Conservation (phyloP, 1,140 invertebrate species). For the Trachelipus rathkii region DNA sequence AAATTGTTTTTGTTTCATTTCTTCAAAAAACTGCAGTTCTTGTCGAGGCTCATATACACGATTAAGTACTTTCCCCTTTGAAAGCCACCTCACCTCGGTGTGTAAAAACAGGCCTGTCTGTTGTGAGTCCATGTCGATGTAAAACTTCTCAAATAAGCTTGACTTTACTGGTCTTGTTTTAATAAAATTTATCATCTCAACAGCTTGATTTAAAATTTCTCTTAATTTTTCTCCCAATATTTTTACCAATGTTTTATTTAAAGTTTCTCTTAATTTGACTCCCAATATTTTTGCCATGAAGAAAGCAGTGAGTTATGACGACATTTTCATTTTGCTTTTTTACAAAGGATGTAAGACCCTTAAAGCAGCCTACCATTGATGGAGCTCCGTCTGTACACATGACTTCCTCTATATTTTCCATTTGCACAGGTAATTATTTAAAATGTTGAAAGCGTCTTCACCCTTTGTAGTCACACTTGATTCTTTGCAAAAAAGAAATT, state of each 20-base stretch:
- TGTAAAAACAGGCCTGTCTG: too few relatives aligned
- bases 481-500: neutral
- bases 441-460: conserved; percentile 6
- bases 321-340: conserved; percentile 1
- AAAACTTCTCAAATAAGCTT: too few relatives aligned
- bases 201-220: neutral
- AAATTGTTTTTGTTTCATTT: conserved; percentile 7
- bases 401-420: conserved; percentile 12
- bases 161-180: too few relatives aligned
- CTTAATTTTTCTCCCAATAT: neutral
- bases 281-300: conserved; percentile 20
- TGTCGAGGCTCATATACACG: too few relatives aligned
- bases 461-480: conserved; percentile 3
- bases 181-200: too few relatives aligned
- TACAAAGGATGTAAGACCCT: conserved; percentile 7
- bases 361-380: neutral
- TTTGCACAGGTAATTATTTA: conserved; percentile 16
- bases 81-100: too few relatives aligned
- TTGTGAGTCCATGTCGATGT: too few relatives aligned
- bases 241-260: too few relatives aligned
- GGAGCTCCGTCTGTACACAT: conserved; percentile 20
- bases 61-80: too few relatives aligned
- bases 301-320: too few relatives aligned
- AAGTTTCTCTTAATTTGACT: neutral
- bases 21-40: conserved; percentile 2